Evolutionary conservation across 2,113 vertebrate genomes (phyloP).

Genomic region (Perca schrenkii): DNA sequence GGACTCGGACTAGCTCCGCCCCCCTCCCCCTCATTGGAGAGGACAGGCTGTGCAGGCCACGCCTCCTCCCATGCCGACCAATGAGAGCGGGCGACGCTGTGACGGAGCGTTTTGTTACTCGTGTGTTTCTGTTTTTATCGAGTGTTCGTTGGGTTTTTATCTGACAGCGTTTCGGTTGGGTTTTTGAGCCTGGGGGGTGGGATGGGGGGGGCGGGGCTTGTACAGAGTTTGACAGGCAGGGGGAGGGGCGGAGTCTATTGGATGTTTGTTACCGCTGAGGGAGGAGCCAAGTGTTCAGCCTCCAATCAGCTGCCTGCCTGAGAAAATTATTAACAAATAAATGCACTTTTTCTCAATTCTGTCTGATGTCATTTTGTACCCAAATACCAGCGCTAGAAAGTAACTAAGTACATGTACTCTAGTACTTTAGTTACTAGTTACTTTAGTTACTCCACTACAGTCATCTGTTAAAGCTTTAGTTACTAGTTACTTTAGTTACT

Average conservation of each 20-base stretch:
- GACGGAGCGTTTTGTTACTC: slow-evolving; percentile 68
- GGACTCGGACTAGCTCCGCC: slow-evolving; percentile 79
- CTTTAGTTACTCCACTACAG: too few relatives aligned
- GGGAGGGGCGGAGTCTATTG: slow-evolving; percentile 40
- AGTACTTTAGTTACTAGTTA: too few relatives aligned
- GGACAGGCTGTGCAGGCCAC: slow-evolving; percentile 83
- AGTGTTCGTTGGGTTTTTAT: slow-evolving; percentile 75
- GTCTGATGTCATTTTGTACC: background rate
- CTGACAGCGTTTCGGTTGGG: slow-evolving; percentile 35
- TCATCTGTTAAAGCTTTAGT: too few relatives aligned
- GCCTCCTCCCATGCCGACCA: slow-evolving; percentile 70
- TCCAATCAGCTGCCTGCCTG: slow-evolving; percentile 57
- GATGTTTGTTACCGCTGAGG: slow-evolving; percentile 29
- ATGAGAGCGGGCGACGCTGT: slow-evolving; percentile 29
- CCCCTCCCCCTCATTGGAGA: slow-evolving; percentile 59
- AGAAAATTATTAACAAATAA: slow-evolving; percentile 78
- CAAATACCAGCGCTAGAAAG: background rate
- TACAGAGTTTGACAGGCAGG: slow-evolving; percentile 48
- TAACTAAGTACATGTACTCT: too few relatives aligned
- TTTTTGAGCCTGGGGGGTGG: background rate
- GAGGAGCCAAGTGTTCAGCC: slow-evolving; percentile 53
- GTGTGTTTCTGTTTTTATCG: slow-evolving; percentile 55
- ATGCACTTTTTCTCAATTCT: slow-evolving; percentile 84
- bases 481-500: too few relatives aligned
- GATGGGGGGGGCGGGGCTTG: slow-evolving; percentile 51